Base-by-base conservation (phyloP, 2,888 invertebrate species). In the Lysandra bellargus region DNA sequence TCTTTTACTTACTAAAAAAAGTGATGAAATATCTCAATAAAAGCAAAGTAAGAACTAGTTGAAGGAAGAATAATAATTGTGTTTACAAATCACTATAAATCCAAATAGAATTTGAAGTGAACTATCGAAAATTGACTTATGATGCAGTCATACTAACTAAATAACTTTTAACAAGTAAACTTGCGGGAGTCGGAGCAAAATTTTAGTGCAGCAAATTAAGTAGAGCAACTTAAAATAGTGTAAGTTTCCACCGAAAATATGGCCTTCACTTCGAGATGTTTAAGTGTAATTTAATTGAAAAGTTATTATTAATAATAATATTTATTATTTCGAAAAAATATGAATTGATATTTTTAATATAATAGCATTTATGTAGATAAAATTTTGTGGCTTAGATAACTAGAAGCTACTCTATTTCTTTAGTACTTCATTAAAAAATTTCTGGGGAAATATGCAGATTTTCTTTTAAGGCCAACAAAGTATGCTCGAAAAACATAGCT, bases 151-250 rank as follows among this genome's bases (percentile, higher is more conserved):
- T 74, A 74, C 44, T 74, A 44, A 74, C 74, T 44, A n/a, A 74
- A 74, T 74, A 74, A 74, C 74, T 74, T 74, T 74, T 74, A 74
- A 74, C 74, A 74, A 74, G 74, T 44, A 74, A 74, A 44, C 74
- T 74, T 74, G n/a, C 74, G 40, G 74, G 23, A 74, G 74, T 74
- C 74, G 40, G 33, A 57, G 33, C 14, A 53, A 53, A 75, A 75
- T 49, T 75, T 75, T 49, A 7, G 49, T 74, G 23, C 74, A 44
- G 74, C 74, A 74, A 74, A 74, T 74, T 74, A 74, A 74, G 74
- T 44, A 4, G 44, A 44, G 44, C 74, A 44, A 73, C 17, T 73
- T 73, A 73, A 73, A 74, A 73, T 40, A 40, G 44, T 40, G n/a
- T n/a, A 74, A 74, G 74, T 74, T 74, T 44, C 74, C 9, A 7